Evolutionary conservation across 2,888 invertebrate species (phyloP).

Genomic region (Leucoma salicis): DNA sequence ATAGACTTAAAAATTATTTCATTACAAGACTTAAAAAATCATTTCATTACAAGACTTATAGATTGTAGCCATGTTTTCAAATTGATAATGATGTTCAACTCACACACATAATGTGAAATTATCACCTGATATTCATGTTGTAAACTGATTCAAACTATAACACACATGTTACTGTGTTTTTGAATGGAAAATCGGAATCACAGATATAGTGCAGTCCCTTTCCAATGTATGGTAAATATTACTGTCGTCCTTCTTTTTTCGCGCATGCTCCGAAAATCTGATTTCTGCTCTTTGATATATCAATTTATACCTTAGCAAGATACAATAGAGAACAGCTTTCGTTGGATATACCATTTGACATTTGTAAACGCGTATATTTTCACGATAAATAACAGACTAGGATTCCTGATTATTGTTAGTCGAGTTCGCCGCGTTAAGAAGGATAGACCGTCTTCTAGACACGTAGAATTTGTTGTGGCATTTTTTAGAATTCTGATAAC

Average conservation of each 20-base stretch:
- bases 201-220: constrained; percentile 38
- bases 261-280: constrained; percentile 61
- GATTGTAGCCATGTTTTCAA: no score
- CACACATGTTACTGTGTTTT: constrained; percentile 42
- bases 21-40: no score
- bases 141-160: constrained; percentile 25
- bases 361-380: constrained; percentile 36
- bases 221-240: constrained; percentile 24
- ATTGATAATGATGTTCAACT: no score
- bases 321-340: constrained; percentile 39
- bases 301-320: constrained; percentile 42
- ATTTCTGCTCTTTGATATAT: constrained; percentile 35
- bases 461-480: no score
- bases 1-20: no score
- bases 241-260: constrained; percentile 33
- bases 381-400: constrained; percentile 28
- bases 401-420: constrained; percentile 54
- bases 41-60: no score
- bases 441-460: constrained; percentile 28
- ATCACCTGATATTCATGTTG: no score
- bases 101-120: no score
- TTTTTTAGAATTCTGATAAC: no score
- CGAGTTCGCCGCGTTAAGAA: constrained; percentile 31
- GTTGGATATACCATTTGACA: constrained; percentile 18
- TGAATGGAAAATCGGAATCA: constrained; percentile 31